Conservation (phyloP, 2,888 invertebrate species). For the Polia nebulosa region DNA sequence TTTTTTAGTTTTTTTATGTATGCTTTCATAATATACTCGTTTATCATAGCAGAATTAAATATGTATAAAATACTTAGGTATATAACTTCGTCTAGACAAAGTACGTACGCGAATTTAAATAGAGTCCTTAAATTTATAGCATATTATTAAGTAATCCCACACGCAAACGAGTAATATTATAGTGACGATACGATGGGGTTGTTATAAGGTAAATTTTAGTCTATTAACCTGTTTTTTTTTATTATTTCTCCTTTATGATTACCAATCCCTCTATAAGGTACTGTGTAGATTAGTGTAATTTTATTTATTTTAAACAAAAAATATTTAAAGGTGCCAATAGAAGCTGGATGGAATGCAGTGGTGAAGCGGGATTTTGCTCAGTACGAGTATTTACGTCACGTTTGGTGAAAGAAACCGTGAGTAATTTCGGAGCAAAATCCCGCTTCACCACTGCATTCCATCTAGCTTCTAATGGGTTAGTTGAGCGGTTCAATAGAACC, state of each 20-base stretch:
- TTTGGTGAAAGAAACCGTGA: too few species aligned
- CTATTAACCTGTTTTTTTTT: conserved; percentile 1
- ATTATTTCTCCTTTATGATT: not conserved
- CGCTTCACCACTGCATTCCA: too few species aligned
- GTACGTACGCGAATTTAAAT: conserved; percentile 7
- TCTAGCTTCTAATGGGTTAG: too few species aligned
- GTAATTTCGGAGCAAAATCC: too few species aligned
- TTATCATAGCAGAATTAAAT: not conserved
- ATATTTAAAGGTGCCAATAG: too few species aligned
- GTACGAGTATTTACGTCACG: too few species aligned
- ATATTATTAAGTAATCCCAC: conserved; percentile 22
- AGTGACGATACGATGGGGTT: conserved; percentile 13
- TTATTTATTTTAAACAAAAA: too few species aligned
- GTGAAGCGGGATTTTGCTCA: too few species aligned
- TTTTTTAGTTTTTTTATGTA: not conserved
- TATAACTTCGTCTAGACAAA: conserved; percentile 19
- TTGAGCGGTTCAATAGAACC: too few species aligned
- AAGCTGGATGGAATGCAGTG: too few species aligned
- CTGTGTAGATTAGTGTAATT: too few species aligned
- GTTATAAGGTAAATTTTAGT: conserved; percentile 11
- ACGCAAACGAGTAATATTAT: conserved; percentile 13
- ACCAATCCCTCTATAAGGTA: not conserved
- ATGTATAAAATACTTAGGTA: not conserved
- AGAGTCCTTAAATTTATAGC: conserved; percentile 19
- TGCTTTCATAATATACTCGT: not conserved